These are phyloP conservation scores for Mus caroli DNA, from an alignment of 2,797 vertebrate species.

Conservation along the genomic window DNA sequence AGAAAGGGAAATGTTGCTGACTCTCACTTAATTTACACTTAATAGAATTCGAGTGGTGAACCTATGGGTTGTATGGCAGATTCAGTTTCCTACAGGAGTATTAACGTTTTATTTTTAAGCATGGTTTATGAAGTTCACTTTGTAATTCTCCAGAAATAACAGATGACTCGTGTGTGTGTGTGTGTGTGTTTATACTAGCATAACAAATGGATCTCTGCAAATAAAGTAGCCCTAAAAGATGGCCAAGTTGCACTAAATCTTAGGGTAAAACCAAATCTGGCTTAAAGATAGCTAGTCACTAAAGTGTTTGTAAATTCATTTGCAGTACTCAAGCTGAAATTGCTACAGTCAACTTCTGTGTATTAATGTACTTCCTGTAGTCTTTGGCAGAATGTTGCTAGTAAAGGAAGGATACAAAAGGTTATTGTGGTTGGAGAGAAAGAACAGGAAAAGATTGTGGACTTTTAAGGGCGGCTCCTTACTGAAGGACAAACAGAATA, in stretches of 20 bases:
- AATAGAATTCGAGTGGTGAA: slow-evolving; percentile 50
- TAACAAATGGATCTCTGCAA: slow-evolving; percentile 62
- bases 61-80: slow-evolving; percentile 49
- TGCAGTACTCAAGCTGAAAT: slow-evolving; percentile 65
- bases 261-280: not conserved
- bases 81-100: slow-evolving; percentile 52
- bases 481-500: slow-evolving; percentile 76
- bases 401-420: slow-evolving; percentile 76
- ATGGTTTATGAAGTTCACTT: slow-evolving; percentile 62
- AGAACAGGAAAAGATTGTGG: slow-evolving; percentile 84
- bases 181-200: slow-evolving; percentile 46
- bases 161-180: not conserved
- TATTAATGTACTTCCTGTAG: slow-evolving; percentile 73
- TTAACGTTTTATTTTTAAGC: slow-evolving; percentile 68
- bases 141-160: slow-evolving; percentile 63
- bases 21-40: slow-evolving; percentile 49
- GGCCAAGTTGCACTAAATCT: slow-evolving; percentile 40
- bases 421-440: slow-evolving; percentile 78
- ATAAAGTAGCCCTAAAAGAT: not conserved
- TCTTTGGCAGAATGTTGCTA: slow-evolving; percentile 70
- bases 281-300: slow-evolving; percentile 16
- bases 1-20: slow-evolving; percentile 38
- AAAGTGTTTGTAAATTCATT: slow-evolving; percentile 47
- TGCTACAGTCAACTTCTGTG: slow-evolving; percentile 65
- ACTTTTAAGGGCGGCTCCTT: slow-evolving; percentile 81